Evolutionary conservation across 2,113 vertebrate species (phyloP).

Genomic region (Macquaria australasica): DNA sequence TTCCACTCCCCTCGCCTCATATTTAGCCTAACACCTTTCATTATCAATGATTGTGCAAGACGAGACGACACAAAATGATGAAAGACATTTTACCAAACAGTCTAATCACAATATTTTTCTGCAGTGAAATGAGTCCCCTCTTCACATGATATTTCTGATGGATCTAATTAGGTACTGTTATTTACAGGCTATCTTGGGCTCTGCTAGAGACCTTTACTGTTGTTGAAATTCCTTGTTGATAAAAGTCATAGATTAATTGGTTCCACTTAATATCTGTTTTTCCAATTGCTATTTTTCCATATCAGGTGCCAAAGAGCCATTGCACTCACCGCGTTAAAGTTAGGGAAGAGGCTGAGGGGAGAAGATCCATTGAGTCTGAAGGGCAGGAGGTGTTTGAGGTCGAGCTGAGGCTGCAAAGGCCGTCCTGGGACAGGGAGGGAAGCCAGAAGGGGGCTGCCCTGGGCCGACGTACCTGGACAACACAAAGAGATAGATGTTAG

Average conservation of each 20-base stretch:
- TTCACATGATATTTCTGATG: neutral
- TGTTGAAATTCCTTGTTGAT: neutral
- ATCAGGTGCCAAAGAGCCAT: neutral
- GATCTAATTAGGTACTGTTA: constrained; percentile 2
- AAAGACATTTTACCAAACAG: neutral
- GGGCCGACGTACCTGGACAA: constrained; percentile 82
- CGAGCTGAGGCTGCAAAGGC: constrained; percentile 91
- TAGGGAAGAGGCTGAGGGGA: constrained; percentile 96
- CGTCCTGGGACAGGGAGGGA: constrained; percentile 90
- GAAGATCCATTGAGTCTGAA: constrained; percentile 94
- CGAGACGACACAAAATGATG: neutral
- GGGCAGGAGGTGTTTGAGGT: constrained; percentile 97
- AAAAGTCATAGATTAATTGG: constrained; percentile 10
- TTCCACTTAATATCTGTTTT: neutral
- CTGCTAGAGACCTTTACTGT: neutral
- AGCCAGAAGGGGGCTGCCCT: constrained; percentile 91
- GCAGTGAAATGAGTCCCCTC: neutral
- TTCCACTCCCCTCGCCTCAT: neutral
- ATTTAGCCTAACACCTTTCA: neutral
- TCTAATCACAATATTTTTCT: neutral
- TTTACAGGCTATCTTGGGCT: neutral
- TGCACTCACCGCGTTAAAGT: constrained; percentile 94
- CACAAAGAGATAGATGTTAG: constrained; percentile 42
- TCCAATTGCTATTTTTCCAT: neutral
- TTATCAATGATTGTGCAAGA: neutral